These are phyloP conservation scores for Hippoglossus stenolepis DNA, from an alignment of 2,113 vertebrate genomes.

Conservation along the genomic window DNA sequence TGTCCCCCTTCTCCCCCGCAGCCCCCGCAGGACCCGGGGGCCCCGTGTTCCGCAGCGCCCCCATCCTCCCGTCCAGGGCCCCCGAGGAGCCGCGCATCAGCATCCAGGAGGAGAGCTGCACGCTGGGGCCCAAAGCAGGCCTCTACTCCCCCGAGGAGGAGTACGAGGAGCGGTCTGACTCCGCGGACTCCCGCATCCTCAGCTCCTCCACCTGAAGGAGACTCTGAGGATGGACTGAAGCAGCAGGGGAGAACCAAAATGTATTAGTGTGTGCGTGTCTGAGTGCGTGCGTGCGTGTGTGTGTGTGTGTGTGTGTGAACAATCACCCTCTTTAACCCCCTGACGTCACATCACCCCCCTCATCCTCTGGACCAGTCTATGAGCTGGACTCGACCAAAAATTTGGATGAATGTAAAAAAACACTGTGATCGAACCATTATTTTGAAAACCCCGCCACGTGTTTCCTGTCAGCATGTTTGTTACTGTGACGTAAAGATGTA, in stretches of 20 bases:
- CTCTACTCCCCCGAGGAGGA: conserved; percentile 94
- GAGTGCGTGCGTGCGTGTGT: too few species aligned
- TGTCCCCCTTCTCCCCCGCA: conserved; percentile 89
- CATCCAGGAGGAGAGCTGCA: conserved; percentile 88
- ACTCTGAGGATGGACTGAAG: not conserved
- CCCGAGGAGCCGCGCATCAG: conserved; percentile 89
- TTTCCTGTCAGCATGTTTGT: conserved; percentile 80
- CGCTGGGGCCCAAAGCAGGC: conserved; percentile 89
- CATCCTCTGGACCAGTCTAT: not conserved
- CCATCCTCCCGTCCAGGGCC: conserved; percentile 84
- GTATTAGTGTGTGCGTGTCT: conserved; percentile 29
- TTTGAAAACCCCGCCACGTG: conserved; percentile 51
- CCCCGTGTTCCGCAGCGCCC: conserved; percentile 88
- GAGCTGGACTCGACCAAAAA: conserved; percentile 51
- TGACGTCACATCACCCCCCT: not conserved
- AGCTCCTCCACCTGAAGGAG: conserved; percentile 88
- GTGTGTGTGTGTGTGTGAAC: not conserved
- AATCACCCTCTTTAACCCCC: conserved; percentile 19
- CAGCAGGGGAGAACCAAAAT: conserved; percentile 43
- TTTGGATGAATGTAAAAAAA: conserved; percentile 47
- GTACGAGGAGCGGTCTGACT: conserved; percentile 95
- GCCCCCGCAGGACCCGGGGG: conserved; percentile 67
- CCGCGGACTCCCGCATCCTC: conserved; percentile 93
- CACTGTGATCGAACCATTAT: conserved; percentile 39
- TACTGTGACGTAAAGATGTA: conserved; percentile 75